Base-by-base conservation (phyloP, 2,113 vertebrate species). In the Erpornis zantholeuca region DNA sequence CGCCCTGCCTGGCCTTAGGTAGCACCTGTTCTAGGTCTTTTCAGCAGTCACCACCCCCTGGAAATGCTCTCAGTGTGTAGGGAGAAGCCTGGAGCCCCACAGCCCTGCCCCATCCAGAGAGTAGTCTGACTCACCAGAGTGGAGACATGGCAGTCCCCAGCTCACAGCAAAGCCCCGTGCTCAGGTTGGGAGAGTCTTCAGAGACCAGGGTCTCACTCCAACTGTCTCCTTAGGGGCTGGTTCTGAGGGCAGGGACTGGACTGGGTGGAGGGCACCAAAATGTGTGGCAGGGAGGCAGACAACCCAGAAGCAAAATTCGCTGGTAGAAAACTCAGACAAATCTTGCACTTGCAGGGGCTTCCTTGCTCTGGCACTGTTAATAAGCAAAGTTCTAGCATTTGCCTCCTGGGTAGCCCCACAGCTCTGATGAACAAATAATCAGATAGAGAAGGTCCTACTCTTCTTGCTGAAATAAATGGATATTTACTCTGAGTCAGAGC, bases 61-160 rank as follows among this genome's bases (percentile, higher is more conserved):
- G 49, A 75, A 71, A 56, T 11, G 24, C 29, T 40, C 44, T 49
- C 13, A 24, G 22, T 20, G 15, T 54, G 12, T 5, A 27, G 47
- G 44, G 33, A 44, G 61, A 71, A 75, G 23, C 7, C 76, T 53
- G 54, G 54, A 93, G 11, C 28, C 15, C 20, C 47, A 8, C 11
- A 70, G 3, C 22, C 15, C 60, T 60, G 64, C 42, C 36, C 29
- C 15, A 22, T 3, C 9, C 59, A 33, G 24, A 1, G 6, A 13
- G 3, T 18, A 44, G 44, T 3, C 8, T 24, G 38, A 14, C 64
- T 56, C 0, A 0, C 17, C 44, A 31, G 49, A 1, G 1, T 3
- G 3, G 27, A 68, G 52, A 19, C 16, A 1, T 2, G 12, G 52
- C 56, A n/a, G 38, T 23, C 8, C 23, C 47, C n/a, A 16, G 15